Base-by-base conservation (phyloP, 2,888 invertebrate genomes). In the Boloria euphrosyne region DNA sequence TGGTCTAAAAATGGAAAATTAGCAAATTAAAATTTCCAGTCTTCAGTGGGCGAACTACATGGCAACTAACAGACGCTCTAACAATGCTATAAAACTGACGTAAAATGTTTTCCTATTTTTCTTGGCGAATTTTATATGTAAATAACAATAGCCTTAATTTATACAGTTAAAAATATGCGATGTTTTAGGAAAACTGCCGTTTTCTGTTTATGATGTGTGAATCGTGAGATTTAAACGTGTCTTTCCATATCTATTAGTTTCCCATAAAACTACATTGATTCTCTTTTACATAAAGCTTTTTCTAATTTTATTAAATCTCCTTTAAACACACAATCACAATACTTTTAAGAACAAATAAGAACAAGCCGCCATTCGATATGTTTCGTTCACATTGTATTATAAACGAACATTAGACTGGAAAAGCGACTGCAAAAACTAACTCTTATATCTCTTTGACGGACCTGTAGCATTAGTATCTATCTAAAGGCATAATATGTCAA, bases 51-150 rank as follows among this genome's bases (percentile, higher is more conserved):
- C 71, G 77, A 73, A 74, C 74, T 75, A 63, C 68, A 70, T 75
- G 80, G 82, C 80, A 84, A 81, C 79, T 80, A 78, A 76, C 80
- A 79, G 78, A 82, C 80, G 80, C 76, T 80, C 79, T 82, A 84
- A 85, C 80, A 83, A 78, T 78, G 47, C 76, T 73, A 80, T 86
- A 84, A 84, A 83, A 80, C 74, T 72, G 65, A 71, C 66, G 70
- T 71, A 69, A 79, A 72, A 60, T 72, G 73, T 73, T 75, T 73
- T 66, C 69, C 74, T 71, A 72, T 69, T 65, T 68, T 69, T 71
- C 68, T 71, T 66, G 59, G 60, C 62, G 63, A 68, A 57, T 62
- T 62, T 60, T 31, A n/a, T 44, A 50, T 38, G 10, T 17, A 38
- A 49, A 57, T 31, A 18, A 58, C 38, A 47, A 53, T 22, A 22